Evolutionary conservation across 2,888 invertebrate genomes (phyloP).

Genomic region (Odontocolon sp.): DNA sequence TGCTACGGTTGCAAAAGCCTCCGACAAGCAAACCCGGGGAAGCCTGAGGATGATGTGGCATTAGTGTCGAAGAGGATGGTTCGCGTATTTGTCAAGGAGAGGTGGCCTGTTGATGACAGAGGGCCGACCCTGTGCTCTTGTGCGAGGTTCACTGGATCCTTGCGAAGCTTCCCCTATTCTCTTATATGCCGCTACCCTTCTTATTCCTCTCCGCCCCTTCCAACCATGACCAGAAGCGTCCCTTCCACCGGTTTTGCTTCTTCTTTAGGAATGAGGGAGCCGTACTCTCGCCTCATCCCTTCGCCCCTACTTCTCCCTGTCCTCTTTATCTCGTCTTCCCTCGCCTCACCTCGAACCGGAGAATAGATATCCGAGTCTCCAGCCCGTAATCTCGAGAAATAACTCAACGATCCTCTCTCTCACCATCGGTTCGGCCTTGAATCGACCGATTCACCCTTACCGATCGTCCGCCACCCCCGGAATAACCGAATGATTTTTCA

Average conservation of each 20-base stretch:
- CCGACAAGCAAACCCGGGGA: neutral
- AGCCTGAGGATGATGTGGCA: constrained; percentile 62
- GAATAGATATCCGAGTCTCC: constrained; percentile 37
- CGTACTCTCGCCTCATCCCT: too few relatives aligned
- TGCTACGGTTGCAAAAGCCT: constrained; percentile 1
- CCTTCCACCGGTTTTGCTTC: constrained; percentile 24
- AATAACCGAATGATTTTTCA: constrained; percentile 33
- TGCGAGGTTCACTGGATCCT: constrained; percentile 56
- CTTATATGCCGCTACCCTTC: constrained; percentile 15
- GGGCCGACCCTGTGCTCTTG: constrained; percentile 55
- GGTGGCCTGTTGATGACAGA: constrained; percentile 71
- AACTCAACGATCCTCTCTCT: constrained; percentile 39
- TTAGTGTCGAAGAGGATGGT: constrained; percentile 66
- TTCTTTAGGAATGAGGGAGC: constrained; percentile 19
- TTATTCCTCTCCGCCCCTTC: constrained; percentile 7
- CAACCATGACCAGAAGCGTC: constrained; percentile 15
- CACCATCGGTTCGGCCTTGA: constrained; percentile 4
- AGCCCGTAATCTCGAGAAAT: constrained; percentile 50
- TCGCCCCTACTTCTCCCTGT: too few relatives aligned
- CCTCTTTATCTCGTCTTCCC: constrained; percentile 16
- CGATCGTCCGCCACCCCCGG: neutral
- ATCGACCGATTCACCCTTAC: constrained; percentile 25
- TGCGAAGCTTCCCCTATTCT: too few relatives aligned
- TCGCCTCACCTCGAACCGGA: constrained; percentile 20
- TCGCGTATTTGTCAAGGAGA: constrained; percentile 70